A percentile compares a stretch with the other conserved stretches of the same genome.
These are phyloP conservation scores for Polylopha cassiicola DNA, from an alignment of 2,888 invertebrate species.

Conservation along the genomic window DNA sequence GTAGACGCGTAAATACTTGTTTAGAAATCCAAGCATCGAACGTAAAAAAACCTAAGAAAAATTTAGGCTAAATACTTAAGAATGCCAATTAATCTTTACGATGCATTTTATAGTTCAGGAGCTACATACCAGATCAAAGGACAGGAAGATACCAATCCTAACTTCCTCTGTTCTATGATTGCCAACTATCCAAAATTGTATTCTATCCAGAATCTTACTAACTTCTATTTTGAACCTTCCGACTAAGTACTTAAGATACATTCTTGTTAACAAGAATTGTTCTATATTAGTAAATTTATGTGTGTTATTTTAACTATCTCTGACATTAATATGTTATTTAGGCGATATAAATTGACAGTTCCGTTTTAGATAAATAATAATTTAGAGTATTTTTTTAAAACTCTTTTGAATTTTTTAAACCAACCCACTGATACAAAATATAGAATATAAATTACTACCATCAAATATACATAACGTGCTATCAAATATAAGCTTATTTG, in stretches of 20 bases:
- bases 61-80: neutral
- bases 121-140: conserved; percentile 45
- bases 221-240: no score
- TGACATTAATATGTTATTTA: conserved; percentile 10
- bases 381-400: no score
- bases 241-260: no score
- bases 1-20: no score
- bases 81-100: conserved; percentile 14
- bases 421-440: no score
- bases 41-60: no score
- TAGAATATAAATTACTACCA: no score
- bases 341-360: conserved; percentile 1
- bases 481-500: no score
- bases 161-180: conserved; percentile 41
- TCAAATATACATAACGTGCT: no score
- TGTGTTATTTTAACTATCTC: conserved; percentile 5
- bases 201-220: no score
- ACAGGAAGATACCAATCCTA: conserved; percentile 47
- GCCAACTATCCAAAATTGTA: conserved; percentile 23
- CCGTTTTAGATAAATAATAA: neutral
- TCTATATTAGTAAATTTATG: conserved; percentile 1
- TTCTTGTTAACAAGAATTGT: neutral
- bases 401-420: no score
- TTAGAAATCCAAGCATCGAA: no score
- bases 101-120: conserved; percentile 14